phyloP scores from a whole-genome alignment of 2,797 vertebrate species.

The Aulostomus chinensis region DNA sequence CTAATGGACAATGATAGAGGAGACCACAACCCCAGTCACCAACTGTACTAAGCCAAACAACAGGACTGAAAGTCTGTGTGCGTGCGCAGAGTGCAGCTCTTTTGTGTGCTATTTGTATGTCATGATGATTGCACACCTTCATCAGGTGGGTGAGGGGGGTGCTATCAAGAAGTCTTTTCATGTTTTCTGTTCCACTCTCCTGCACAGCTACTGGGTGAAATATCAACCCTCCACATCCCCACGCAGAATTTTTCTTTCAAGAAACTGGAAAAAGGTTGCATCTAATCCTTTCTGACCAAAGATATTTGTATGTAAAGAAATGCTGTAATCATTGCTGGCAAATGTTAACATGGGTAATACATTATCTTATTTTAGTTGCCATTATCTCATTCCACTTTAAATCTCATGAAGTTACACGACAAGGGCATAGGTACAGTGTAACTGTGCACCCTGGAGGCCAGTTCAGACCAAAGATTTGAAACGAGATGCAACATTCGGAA shows the following conservation, averaged over 20 bases:
- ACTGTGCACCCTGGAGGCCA: too few species aligned
- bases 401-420: too few species aligned
- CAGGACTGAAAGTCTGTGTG: neutral
- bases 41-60: slow-evolving; percentile 8
- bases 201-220: neutral
- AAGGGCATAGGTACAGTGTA: too few species aligned
- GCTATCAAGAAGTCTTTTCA: too few species aligned
- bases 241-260: too few species aligned
- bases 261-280: neutral
- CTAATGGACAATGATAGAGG: slow-evolving; percentile 18
- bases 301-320: neutral
- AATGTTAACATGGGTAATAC: neutral
- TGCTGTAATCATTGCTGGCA: neutral
- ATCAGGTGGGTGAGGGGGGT: neutral
- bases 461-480: too few species aligned
- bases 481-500: too few species aligned
- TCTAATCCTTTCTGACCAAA: neutral
- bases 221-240: too few species aligned
- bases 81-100: too few species aligned
- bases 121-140: neutral
- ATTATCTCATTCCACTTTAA: neutral
- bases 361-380: neutral
- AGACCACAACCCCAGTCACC: slow-evolving; percentile 19
- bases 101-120: too few species aligned
- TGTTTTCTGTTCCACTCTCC: too few species aligned